Conservation (phyloP, 2,888 invertebrate genomes). For the Tetanocera ferruginea region DNA sequence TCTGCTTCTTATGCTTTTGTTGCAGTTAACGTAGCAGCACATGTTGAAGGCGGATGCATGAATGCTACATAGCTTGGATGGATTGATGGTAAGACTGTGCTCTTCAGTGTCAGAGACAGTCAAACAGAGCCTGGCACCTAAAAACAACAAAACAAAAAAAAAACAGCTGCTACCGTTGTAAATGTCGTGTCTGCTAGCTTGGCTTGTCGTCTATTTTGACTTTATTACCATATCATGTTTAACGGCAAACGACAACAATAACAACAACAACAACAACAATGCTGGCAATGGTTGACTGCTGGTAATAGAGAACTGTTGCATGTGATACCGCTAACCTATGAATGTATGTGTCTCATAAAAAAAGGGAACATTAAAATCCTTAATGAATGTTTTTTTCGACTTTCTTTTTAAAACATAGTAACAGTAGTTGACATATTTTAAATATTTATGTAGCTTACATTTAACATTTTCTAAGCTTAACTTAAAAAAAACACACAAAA, state of each 20-base stretch:
- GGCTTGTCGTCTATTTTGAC: slow-evolving; percentile 23
- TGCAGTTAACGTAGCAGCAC: neutral
- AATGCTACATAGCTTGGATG: neutral
- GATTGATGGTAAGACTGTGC: neutral
- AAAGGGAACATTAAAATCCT: too few species aligned
- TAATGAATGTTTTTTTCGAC: too few species aligned
- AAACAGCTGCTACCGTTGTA: slow-evolving; percentile 19
- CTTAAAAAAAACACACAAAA: neutral
- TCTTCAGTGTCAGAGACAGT: neutral
- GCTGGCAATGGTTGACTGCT: neutral
- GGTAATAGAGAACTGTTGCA: neutral
- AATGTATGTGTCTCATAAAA: too few species aligned
- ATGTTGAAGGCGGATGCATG: slow-evolving; percentile 1
- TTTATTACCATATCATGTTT: slow-evolving; percentile 38
- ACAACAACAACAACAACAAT: neutral
- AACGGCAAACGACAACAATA: slow-evolving; percentile 6
- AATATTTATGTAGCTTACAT: neutral
- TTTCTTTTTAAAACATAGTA: too few species aligned
- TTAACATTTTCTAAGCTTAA: neutral
- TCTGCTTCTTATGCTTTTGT: neutral
- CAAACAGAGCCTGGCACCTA: neutral
- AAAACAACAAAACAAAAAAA: neutral
- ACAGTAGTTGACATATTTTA: too few species aligned
- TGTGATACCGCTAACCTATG: neutral
- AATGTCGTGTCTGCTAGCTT: slow-evolving; percentile 17